phyloP scores from a whole-genome alignment of 2,113 vertebrate species.

The Carlito syrichta region DNA sequence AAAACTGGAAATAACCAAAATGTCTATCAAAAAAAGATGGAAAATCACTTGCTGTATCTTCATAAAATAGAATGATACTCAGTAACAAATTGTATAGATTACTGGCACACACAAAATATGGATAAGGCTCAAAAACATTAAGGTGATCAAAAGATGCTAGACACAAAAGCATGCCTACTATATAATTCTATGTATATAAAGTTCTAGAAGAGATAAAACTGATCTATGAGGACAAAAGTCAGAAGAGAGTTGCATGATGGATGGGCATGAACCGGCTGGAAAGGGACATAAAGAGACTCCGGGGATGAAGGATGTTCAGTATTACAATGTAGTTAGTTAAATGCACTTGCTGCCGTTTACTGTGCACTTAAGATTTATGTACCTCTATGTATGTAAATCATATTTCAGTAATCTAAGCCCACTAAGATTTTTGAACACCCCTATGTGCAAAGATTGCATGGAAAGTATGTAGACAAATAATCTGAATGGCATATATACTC shows the following conservation, averaged over 20 bases:
- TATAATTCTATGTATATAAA: not conserved
- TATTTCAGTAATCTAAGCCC: not conserved
- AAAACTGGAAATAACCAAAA: not conserved
- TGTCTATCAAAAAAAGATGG: not conserved
- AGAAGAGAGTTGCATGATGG: not conserved
- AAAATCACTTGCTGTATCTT: not conserved
- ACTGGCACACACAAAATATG: not conserved
- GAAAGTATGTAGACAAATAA: not conserved
- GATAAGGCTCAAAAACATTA: not conserved
- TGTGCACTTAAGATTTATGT: not conserved
- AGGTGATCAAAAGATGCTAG: not conserved
- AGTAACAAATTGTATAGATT: not conserved
- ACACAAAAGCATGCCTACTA: not conserved
- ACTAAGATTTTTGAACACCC: not conserved
- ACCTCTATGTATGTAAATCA: not conserved
- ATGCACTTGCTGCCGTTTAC: not conserved
- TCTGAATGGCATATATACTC: not conserved
- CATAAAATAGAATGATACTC: not conserved
- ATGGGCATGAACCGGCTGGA: not conserved
- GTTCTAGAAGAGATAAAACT: not conserved
- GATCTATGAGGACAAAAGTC: not conserved
- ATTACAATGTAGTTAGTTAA: not conserved
- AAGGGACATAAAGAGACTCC: not conserved
- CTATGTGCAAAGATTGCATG: not conserved
- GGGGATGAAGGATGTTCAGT: not conserved